Conservation (phyloP, 1,140 invertebrate genomes). For the Tetramorium alpestre region DNA sequence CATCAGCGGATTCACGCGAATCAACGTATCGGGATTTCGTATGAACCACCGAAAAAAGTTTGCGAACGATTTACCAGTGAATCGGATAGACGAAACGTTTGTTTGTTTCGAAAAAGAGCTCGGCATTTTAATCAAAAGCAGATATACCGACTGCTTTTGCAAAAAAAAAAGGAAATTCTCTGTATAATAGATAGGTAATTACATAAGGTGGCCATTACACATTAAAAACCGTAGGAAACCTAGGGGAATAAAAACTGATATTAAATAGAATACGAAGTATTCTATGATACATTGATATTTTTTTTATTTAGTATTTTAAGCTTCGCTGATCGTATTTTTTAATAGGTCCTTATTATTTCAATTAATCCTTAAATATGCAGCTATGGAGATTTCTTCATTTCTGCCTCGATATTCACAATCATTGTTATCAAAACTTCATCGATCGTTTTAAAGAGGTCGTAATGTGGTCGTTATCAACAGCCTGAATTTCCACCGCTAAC, state of each 20-base stretch:
- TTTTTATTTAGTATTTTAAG: background rate
- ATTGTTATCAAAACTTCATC: background rate
- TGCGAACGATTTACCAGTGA: conserved; percentile 5
- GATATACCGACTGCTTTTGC: background rate
- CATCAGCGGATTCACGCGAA: conserved; percentile 46
- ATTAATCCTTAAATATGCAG: background rate
- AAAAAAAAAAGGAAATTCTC: too few species aligned
- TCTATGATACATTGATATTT: background rate
- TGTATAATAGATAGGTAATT: too few species aligned
- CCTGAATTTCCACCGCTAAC: conserved; percentile 8
- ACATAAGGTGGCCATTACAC: too few species aligned
- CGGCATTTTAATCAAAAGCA: background rate
- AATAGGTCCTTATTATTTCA: background rate
- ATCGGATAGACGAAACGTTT: background rate
- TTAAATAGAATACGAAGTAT: background rate
- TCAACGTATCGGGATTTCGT: background rate
- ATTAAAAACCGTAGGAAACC: too few species aligned
- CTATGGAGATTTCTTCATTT: background rate
- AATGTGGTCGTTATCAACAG: background rate
- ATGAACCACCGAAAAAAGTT: conserved; percentile 30
- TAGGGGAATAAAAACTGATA: background rate
- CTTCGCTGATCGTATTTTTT: background rate
- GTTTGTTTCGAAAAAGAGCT: background rate
- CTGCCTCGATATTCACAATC: too few species aligned
- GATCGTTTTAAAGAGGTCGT: conserved; percentile 9